Conservation (phyloP, 2,888 invertebrate species). For the Sinohyriopsis cumingii region DNA sequence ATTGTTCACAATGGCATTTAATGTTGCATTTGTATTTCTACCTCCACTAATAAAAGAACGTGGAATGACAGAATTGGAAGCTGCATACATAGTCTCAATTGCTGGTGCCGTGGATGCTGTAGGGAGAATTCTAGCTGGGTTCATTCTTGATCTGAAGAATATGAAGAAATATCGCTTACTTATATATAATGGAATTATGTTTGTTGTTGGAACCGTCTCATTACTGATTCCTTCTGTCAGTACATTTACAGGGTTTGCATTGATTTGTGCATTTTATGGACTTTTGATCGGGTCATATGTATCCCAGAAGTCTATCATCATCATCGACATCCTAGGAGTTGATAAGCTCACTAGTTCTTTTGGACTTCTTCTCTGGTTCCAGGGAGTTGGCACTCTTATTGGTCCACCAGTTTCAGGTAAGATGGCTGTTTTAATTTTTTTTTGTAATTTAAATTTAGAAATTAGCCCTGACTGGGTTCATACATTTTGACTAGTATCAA, state of each 20-base stretch:
- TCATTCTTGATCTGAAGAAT: slow-evolving; percentile 44
- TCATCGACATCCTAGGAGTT: slow-evolving; percentile 59
- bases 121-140: slow-evolving; percentile 46
- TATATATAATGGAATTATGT: slow-evolving; percentile 52
- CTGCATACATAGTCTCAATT: slow-evolving; percentile 51
- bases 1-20: slow-evolving; percentile 44
- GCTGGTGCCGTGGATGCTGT: slow-evolving; percentile 53
- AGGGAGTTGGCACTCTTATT: slow-evolving; percentile 54
- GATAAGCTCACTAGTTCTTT: slow-evolving; percentile 56
- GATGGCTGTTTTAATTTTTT: not conserved
- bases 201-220: slow-evolving; percentile 43
- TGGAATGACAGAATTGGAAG: slow-evolving; percentile 40
- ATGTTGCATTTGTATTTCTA: slow-evolving; percentile 53
- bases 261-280: slow-evolving; percentile 50
- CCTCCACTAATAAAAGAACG: slow-evolving; percentile 53
- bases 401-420: slow-evolving; percentile 62
- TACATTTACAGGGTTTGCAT: slow-evolving; percentile 34
- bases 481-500: too few relatives aligned
- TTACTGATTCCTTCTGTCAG: slow-evolving; percentile 44
- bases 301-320: slow-evolving; percentile 61
- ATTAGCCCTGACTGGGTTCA: too few relatives aligned
- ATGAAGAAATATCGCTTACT: slow-evolving; percentile 46
- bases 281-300: slow-evolving; percentile 54
- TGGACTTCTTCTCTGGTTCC: slow-evolving; percentile 55
- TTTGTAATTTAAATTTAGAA: too few relatives aligned